Conservation (phyloP, 2,888 invertebrate species). For the Callinectes sapidus region DNA sequence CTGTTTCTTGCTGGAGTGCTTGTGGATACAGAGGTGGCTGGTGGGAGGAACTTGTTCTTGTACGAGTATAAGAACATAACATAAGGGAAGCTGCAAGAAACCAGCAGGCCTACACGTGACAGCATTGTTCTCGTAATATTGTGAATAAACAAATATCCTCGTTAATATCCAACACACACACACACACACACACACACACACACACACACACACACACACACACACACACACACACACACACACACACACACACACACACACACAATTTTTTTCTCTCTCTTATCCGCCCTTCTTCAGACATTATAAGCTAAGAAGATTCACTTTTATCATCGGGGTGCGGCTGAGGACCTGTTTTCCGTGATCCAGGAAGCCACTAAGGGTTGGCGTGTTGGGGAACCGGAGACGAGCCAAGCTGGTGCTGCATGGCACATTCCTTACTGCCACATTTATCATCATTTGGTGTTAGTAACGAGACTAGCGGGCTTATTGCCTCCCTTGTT, state of each 20-base stretch:
- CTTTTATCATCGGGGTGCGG: background rate
- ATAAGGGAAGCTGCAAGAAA: too few species aligned
- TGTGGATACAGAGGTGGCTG: too few species aligned
- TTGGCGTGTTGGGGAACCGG: background rate
- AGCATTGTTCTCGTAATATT: too few species aligned
- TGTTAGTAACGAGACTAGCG: background rate
- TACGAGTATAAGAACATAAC: too few species aligned
- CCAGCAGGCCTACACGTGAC: too few species aligned
- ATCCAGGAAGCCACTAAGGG: background rate
- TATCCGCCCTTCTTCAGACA: background rate
- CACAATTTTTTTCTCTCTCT: background rate
- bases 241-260: background rate
- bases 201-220: background rate
- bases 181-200: too few species aligned
- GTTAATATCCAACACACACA: too few species aligned
- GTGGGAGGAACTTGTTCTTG: too few species aligned
- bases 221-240: background rate
- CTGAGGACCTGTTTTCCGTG: background rate
- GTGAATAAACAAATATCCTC: too few species aligned
- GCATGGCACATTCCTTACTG: background rate
- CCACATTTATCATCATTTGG: background rate
- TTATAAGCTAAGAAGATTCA: background rate
- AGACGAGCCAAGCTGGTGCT: background rate
- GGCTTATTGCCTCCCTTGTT: background rate
- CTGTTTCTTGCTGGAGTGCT: background rate